phyloP scores from a whole-genome alignment of 2,113 vertebrate species.

The Melanotaenia duboulayi region DNA sequence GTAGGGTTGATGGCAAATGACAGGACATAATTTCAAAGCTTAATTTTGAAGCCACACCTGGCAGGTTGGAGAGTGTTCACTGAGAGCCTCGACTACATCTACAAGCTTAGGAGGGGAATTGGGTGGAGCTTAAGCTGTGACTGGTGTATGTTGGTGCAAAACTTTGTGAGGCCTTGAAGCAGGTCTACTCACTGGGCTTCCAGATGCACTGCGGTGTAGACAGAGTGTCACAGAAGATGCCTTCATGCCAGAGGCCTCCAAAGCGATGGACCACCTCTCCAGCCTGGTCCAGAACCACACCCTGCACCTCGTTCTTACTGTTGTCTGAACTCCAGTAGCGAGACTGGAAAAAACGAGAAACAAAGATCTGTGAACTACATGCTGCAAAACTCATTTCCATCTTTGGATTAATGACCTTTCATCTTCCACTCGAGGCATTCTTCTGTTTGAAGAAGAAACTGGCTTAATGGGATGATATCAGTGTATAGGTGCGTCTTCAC shows the following conservation, averaged over 20 bases:
- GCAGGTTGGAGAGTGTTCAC: too few species aligned
- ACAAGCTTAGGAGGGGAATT: too few species aligned
- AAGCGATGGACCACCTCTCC: constrained; percentile 90
- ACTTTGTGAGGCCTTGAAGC: not conserved
- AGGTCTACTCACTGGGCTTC: constrained; percentile 88
- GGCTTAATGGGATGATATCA: not conserved
- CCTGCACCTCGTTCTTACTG: constrained; percentile 90
- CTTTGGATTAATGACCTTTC: too few species aligned
- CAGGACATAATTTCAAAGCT: too few species aligned
- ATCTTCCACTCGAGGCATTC: too few species aligned
- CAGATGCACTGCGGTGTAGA: constrained; percentile 87
- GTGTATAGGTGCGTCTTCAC: constrained; percentile 60
- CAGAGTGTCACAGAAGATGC: constrained; percentile 88
- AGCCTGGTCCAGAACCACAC: constrained; percentile 84
- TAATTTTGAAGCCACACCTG: too few species aligned
- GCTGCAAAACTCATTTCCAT: too few species aligned
- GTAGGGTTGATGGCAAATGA: too few species aligned
- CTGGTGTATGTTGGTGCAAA: not conserved
- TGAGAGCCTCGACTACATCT: too few species aligned
- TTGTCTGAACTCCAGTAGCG: constrained; percentile 88
- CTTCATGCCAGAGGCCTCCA: constrained; percentile 92
- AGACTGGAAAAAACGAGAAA: constrained; percentile 73
- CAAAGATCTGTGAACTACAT: too few species aligned
- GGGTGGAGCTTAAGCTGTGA: too few species aligned
- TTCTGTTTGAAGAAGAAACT: too few species aligned